Evolutionary conservation across 2,797 vertebrate genomes (phyloP).

Genomic region (Acanthurus leucopareius): DNA sequence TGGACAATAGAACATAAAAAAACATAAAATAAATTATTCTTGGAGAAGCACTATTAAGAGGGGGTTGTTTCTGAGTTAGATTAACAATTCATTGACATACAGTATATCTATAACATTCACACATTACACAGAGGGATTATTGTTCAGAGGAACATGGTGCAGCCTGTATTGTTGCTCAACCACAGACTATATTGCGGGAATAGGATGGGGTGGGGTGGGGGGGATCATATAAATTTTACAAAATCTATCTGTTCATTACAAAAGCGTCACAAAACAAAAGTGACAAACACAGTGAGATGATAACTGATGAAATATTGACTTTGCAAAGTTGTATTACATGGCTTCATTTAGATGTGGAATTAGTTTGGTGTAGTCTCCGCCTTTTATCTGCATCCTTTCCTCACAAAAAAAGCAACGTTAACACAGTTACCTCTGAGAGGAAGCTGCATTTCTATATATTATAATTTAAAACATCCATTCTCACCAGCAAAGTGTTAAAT

Average conservation of each 20-base stretch:
- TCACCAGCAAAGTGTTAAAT: slow-evolving; percentile 70
- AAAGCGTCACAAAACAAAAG: slow-evolving; percentile 66
- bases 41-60: slow-evolving; percentile 45
- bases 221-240: slow-evolving; percentile 49
- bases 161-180: slow-evolving; percentile 55
- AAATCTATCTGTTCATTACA: slow-evolving; percentile 56
- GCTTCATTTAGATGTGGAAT: slow-evolving; percentile 78
- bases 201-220: slow-evolving; percentile 10
- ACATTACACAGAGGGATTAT: slow-evolving; percentile 57
- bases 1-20: slow-evolving; percentile 66
- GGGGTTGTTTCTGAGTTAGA: slow-evolving; percentile 47
- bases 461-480: slow-evolving; percentile 73
- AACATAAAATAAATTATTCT: slow-evolving; percentile 49
- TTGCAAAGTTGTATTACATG: slow-evolving; percentile 76
- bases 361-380: slow-evolving; percentile 67
- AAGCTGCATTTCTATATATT: slow-evolving; percentile 71
- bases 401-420: slow-evolving; percentile 72
- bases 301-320: slow-evolving; percentile 71
- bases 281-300: slow-evolving; percentile 68
- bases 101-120: slow-evolving; percentile 58
- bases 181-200: slow-evolving; percentile 48
- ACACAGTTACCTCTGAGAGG: slow-evolving; percentile 71
- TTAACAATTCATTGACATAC: slow-evolving; percentile 52
- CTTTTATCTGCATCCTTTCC: slow-evolving; percentile 60
- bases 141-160: slow-evolving; percentile 56